phyloP scores from a whole-genome alignment of 2,797 vertebrate species.

The Diglossa cyanea region DNA sequence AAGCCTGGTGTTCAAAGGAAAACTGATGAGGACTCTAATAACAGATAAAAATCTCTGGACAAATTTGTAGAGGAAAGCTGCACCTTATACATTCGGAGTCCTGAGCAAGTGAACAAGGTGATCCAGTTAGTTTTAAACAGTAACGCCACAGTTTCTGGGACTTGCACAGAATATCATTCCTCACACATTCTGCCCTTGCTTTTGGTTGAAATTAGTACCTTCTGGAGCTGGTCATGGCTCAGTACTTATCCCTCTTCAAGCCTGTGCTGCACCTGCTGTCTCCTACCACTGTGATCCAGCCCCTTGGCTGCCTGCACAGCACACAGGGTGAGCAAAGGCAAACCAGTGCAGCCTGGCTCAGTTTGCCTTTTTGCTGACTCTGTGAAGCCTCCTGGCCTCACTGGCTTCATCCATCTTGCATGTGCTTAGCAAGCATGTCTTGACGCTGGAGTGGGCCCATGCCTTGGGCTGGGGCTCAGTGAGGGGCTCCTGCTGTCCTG shows the following conservation, averaged over 20 bases:
- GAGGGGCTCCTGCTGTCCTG: background rate
- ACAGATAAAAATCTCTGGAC: background rate
- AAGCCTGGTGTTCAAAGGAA: background rate
- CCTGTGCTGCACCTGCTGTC: background rate
- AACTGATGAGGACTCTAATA: background rate
- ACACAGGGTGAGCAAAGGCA: background rate
- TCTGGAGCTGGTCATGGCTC: background rate
- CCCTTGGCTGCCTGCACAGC: background rate
- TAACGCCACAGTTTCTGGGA: background rate
- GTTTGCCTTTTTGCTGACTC: background rate
- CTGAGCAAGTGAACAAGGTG: background rate
- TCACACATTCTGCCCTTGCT: background rate
- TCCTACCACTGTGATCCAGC: background rate
- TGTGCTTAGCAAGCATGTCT: background rate
- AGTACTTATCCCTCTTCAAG: background rate
- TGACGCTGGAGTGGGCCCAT: background rate
- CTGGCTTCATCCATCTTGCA: background rate
- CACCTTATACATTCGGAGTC: background rate
- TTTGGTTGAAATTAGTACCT: background rate
- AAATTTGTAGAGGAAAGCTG: background rate
- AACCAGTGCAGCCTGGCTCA: background rate
- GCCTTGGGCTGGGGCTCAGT: background rate
- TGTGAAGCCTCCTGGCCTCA: background rate
- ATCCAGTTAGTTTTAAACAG: background rate
- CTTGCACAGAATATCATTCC: background rate